A percentile compares a stretch with the other conserved stretches of the same genome.
Conservation (phyloP, 1,140 invertebrate genomes). For the Micrasema longulum region DNA sequence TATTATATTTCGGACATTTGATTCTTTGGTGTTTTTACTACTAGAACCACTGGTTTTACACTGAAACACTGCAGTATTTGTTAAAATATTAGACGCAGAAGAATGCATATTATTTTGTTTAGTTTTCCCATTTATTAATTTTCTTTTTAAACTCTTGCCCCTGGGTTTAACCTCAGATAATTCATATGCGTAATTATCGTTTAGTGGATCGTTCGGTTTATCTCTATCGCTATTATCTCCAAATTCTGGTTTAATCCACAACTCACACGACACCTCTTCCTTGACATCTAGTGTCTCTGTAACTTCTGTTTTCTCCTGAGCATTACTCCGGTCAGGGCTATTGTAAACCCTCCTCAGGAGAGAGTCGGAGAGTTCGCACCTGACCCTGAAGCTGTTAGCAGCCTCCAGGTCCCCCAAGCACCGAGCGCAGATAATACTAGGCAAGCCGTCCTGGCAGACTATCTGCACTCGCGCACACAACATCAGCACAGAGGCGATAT, state of each 20-base stretch:
- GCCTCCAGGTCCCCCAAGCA: constrained; percentile 19
- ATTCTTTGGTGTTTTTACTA: not conserved
- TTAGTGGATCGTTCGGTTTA: not conserved
- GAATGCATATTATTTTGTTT: not conserved
- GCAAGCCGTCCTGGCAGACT: constrained; percentile 10
- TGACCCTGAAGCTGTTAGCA: constrained; percentile 26
- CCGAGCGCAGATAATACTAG: constrained; percentile 21
- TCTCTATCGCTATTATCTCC: not conserved
- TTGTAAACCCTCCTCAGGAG: constrained; percentile 10
- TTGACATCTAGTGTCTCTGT: no score
- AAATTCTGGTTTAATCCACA: constrained; percentile 9
- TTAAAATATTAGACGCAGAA: no score
- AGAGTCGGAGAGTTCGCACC: constrained; percentile 22
- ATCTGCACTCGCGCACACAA: constrained; percentile 8
- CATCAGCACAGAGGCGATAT: no score
- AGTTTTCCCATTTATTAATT: not conserved
- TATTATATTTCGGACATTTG: no score
- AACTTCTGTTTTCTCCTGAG: no score
- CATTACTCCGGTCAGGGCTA: no score
- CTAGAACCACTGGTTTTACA: not conserved
- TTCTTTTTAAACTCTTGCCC: not conserved
- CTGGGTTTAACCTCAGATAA: no score
- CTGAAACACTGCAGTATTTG: not conserved
- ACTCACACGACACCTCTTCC: no score
- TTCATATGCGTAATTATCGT: no score